Evolutionary conservation across 2,888 invertebrate genomes (phyloP), one percentile per base, ranked within the genome.

Genomic region (Galeopsomyia nigrocyanea): DNA sequence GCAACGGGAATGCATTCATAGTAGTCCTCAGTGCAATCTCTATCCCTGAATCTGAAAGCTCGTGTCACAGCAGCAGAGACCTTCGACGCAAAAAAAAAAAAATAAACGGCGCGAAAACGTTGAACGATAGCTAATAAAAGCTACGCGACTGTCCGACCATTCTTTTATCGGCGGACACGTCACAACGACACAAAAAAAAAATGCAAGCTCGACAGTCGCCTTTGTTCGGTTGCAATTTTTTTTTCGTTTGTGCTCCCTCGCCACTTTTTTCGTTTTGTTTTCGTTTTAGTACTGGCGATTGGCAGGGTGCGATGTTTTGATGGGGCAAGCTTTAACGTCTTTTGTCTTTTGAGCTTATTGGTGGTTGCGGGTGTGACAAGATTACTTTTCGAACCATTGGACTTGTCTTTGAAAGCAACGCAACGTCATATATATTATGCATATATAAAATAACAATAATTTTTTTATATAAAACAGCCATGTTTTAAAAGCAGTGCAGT

Each of bases 51-150:
- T 60, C 60, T 71, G 74, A 70, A 74, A 71, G 70, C 10, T 60
- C 68, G 70, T 74, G 14, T 10, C 50, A n/a, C 5, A n/a, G 17
- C 19, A 26, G 26, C 31, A 14, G 10, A 19, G 47, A 58, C 46
- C 62, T 71, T 51, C n/a, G 55, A 70, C 50, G 57, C 1, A 67
- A 56, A 39, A 19, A 21, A 13, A 50, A 57, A 39, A 50, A 65
- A n/a, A 55, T 13, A n/a, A 57, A 55, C n/a, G 55, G 49, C 62
- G 19, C 49, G 16, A 19, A 31, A 51, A 64, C 51, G 53, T 26
- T 50, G 53, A 46, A 78, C 79, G 80, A 83, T 83, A 82, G 78
- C 80, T 80, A 80, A 82, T 82, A 82, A 77, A 71, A 80, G 77
- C 74, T 39, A 39, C 39, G n/a, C n/a, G n/a, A 64, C 78, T 79